Evolutionary conservation across 2,797 vertebrate species (phyloP).

Genomic region (Tapera naevia): DNA sequence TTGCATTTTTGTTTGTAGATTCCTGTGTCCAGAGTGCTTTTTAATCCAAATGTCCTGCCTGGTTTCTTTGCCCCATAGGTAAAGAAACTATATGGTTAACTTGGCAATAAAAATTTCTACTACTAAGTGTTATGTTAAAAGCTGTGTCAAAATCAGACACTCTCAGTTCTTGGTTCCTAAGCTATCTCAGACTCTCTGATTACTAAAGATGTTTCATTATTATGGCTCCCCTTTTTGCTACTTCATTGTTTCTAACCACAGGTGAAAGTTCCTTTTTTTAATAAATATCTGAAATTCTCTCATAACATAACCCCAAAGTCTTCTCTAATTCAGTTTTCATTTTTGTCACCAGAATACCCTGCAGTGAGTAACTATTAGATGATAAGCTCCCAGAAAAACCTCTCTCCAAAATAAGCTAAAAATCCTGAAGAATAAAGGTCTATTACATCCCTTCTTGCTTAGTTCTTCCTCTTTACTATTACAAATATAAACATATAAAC

Average conservation of each 20-base stretch:
- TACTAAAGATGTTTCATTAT: background rate
- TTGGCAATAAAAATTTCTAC: background rate
- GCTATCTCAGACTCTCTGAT: background rate
- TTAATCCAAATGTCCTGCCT: background rate
- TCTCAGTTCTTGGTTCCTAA: background rate
- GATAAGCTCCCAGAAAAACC: background rate
- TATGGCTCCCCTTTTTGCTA: background rate
- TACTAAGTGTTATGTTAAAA: background rate
- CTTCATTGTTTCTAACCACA: background rate
- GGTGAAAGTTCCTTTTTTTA: background rate
- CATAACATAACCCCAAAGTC: background rate
- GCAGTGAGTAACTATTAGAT: background rate
- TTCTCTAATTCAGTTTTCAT: background rate
- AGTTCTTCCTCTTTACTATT: background rate
- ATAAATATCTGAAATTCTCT: background rate
- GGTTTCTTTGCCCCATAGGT: background rate
- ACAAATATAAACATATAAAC: background rate
- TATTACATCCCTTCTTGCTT: background rate
- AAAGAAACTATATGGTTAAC: background rate
- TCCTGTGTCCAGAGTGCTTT: background rate
- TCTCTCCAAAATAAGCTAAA: background rate
- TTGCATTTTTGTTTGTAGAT: background rate
- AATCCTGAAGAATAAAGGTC: background rate
- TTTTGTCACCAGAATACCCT: background rate
- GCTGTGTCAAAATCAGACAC: background rate